A percentile compares a stretch with the other conserved stretches of the same genome.
phyloP scores from a whole-genome alignment of 2,888 invertebrate species.

The Cryptocheilus praepositus region DNA sequence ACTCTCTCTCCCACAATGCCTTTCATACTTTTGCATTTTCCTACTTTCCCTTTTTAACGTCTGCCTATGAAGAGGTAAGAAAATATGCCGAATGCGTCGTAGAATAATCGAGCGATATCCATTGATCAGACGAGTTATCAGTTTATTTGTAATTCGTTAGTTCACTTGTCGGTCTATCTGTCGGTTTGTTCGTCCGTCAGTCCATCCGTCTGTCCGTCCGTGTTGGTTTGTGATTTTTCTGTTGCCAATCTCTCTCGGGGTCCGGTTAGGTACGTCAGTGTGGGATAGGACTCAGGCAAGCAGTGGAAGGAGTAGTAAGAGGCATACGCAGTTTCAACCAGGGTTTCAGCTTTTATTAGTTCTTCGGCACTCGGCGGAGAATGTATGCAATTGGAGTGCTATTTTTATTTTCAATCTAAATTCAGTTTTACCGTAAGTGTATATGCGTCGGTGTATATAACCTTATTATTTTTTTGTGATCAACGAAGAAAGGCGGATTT shows the following conservation, averaged over 20 bases:
- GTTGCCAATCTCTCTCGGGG: slow-evolving; percentile 47
- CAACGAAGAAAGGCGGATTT: too few species aligned
- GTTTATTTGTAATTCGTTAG: too few species aligned
- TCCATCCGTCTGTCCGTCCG: slow-evolving; percentile 29
- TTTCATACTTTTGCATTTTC: background rate
- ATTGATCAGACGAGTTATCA: too few species aligned
- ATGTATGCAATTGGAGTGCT: slow-evolving; percentile 53
- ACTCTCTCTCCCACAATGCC: background rate
- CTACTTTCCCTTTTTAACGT: slow-evolving; percentile 11
- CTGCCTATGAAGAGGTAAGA: slow-evolving; percentile 47
- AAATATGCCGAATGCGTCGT: too few species aligned
- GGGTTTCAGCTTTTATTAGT: slow-evolving; percentile 72
- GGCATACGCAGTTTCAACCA: slow-evolving; percentile 72
- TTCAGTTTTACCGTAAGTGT: too few species aligned
- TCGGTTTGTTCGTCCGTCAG: slow-evolving; percentile 30
- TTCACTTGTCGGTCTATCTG: slow-evolving; percentile 10
- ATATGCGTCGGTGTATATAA: too few species aligned
- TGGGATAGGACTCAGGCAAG: slow-evolving; percentile 58
- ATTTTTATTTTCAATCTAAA: too few species aligned
- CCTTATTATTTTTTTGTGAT: too few species aligned
- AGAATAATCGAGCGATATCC: too few species aligned
- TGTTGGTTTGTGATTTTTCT: slow-evolving; percentile 42
- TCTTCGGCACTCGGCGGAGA: slow-evolving; percentile 72
- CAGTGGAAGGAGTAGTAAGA: slow-evolving; percentile 71
- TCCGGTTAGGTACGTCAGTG: slow-evolving; percentile 50